Evolutionary conservation across 2,113 vertebrate genomes (phyloP).

Genomic region (mouse (Mus musculus)): GRCm39 chr14:86545501-86546000

Average conservation of each 20-base stretch:
- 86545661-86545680: slow-evolving; percentile 80
- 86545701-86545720: slow-evolving; percentile 82
- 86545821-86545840: slow-evolving; percentile 81
- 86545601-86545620: slow-evolving; percentile 53
- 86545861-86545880: slow-evolving; percentile 71
- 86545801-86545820: slow-evolving; percentile 82
- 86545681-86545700: slow-evolving; percentile 67
- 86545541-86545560: slow-evolving; percentile 64
- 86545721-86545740: slow-evolving; percentile 78
- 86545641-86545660: slow-evolving; percentile 71
- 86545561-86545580: slow-evolving; percentile 56
- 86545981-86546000: neutral
- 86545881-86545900: slow-evolving; percentile 74
- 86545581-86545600: slow-evolving; percentile 57
- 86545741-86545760: slow-evolving; percentile 82
- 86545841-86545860: slow-evolving; percentile 85
- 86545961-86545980: slow-evolving; percentile 34
- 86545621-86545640: slow-evolving; percentile 67
- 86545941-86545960: slow-evolving; percentile 40
- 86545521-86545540: slow-evolving; percentile 59
- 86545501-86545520: slow-evolving; percentile 50
- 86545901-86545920: slow-evolving; percentile 59
- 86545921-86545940: neutral
- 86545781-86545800: slow-evolving; percentile 77
- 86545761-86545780: slow-evolving; percentile 75